Evolutionary conservation across 2,797 vertebrate species (phyloP), one percentile per base, ranked within the genome.

Genomic region (Anableps anableps): DNA sequence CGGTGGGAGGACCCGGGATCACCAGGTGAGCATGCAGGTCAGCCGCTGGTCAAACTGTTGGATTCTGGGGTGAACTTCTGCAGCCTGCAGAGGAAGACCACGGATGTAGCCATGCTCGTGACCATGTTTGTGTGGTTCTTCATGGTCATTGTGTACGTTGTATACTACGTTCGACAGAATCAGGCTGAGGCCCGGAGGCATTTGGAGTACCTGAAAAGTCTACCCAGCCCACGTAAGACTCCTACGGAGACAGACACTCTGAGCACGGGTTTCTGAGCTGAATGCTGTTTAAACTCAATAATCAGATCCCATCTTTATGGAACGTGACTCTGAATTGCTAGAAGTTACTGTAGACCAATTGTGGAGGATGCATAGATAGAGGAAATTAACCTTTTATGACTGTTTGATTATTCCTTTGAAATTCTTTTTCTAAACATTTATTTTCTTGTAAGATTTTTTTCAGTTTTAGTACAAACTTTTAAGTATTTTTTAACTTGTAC

Each of bases 71-170:
- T 96, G 80, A 96, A 96, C 53, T 96, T 96, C 89, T 96, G 96
- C 86, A 94, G 94, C 85, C 68, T 95, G 74, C 96, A 96, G 88
- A 94, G 95, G 76, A 96, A 95, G 83, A 96, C 95, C 83, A 96
- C 95, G 0, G 96, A 97, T 0, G 66, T 94, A 66, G 96, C 86
- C 2, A 96, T 96, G 95, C 92, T 97, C 88, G 95, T 95, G 81
- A 96, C 96, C 0, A 90, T 97, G 95, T 97, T 96, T 0, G 94
- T 93, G 13, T 97, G 97, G 97, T 96, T 97, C 83, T 94, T 95
- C 0, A 94, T 96, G 48, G 76, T 97, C 38, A 96, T 97, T 3
- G 72, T 95, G 36, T 97, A 94, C 0, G 95, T 97, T 16, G 92
- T 96, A n/a, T 96, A 95, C 13, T 95, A 94, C 0, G 95, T 97